Evolutionary conservation across 2,113 vertebrate genomes (phyloP).

Genomic region (Pelusios castaneus): DNA sequence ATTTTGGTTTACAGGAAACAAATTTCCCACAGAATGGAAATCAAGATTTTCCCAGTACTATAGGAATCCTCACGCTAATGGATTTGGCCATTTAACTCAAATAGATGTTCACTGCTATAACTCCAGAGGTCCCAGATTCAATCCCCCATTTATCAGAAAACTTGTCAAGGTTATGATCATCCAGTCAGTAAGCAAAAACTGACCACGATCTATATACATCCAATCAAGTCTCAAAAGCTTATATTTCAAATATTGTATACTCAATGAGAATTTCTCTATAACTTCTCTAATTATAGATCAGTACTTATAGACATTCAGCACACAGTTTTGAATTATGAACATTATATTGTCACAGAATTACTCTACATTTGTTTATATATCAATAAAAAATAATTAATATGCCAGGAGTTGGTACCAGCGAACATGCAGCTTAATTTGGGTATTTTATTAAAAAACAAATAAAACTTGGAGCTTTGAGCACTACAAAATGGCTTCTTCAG

Average conservation of each 20-base stretch:
- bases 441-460: neutral
- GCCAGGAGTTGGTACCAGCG: fast-evolving
- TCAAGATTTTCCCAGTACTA: neutral
- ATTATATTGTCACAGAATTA: neutral
- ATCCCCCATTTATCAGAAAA: neutral
- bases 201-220: neutral
- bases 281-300: neutral
- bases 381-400: neutral
- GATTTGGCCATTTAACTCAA: neutral
- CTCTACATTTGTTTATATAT: neutral
- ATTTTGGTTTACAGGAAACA: too few species aligned
- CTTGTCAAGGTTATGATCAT: neutral
- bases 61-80: neutral
- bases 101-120: fast-evolving
- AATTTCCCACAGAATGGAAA: neutral
- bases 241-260: fast-evolving
- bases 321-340: neutral
- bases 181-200: neutral
- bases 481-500: neutral
- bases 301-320: neutral
- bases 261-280: neutral
- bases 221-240: neutral
- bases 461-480: neutral
- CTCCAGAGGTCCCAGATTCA: fast-evolving
- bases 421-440: neutral